Evolutionary conservation across 2,888 invertebrate genomes (phyloP).

Genomic region (Argynnis bischoffii): DNA sequence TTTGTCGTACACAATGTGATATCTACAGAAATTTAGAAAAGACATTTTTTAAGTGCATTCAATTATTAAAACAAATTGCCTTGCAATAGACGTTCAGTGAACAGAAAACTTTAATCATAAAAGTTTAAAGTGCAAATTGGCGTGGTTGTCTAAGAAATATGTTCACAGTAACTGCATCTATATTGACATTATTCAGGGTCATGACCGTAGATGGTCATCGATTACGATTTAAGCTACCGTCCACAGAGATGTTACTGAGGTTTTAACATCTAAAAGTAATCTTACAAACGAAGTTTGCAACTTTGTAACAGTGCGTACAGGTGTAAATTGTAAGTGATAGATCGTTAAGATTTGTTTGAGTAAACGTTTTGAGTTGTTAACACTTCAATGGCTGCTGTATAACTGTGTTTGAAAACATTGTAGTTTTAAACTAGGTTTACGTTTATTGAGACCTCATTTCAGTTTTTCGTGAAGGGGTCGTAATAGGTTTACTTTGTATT

Average conservation of each 20-base stretch:
- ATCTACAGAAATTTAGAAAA: too few relatives aligned
- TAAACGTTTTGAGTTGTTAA: slow-evolving; percentile 34
- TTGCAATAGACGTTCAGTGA: background rate
- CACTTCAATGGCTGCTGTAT: slow-evolving; percentile 30
- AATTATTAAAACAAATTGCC: slow-evolving; percentile 20
- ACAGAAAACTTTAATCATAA: background rate
- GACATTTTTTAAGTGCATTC: background rate
- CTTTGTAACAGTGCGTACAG: background rate
- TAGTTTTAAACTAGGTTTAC: slow-evolving; percentile 2
- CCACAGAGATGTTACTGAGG: slow-evolving; percentile 15
- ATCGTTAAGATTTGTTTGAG: slow-evolving; percentile 34
- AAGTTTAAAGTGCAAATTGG: background rate
- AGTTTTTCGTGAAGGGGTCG: background rate
- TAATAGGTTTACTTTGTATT: background rate
- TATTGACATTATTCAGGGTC: slow-evolving; percentile 47
- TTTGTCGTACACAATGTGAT: too few relatives aligned
- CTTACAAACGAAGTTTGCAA: background rate
- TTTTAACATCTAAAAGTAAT: slow-evolving; percentile 16
- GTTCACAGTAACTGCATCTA: slow-evolving; percentile 37
- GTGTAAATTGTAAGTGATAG: slow-evolving; percentile 10
- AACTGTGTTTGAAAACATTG: slow-evolving; percentile 24
- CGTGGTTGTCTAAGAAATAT: slow-evolving; percentile 11
- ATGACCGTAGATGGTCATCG: slow-evolving; percentile 40
- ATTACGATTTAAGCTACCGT: slow-evolving; percentile 40
- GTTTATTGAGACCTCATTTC: background rate